phyloP scores from a whole-genome alignment of 2,113 vertebrate species.

The Anoplopoma fimbria region DNA sequence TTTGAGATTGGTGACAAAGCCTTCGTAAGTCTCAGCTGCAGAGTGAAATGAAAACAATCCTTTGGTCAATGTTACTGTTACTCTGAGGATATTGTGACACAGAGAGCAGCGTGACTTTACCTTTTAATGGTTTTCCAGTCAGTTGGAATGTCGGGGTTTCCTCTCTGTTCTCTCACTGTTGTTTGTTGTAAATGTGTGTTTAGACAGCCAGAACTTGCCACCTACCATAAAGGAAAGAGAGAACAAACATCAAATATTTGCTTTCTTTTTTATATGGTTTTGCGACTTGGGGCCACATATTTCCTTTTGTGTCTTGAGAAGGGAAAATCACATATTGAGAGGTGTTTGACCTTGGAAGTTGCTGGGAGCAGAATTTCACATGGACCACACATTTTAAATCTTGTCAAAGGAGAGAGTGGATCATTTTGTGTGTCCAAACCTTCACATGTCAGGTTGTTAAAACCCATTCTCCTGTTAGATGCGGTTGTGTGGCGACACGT shows the following conservation, averaged over 20 bases:
- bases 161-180: conserved; percentile 55
- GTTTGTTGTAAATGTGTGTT: conserved; percentile 82
- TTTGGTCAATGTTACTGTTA: conserved; percentile 44
- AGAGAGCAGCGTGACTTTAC: conserved; percentile 16
- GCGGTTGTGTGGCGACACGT: conserved; percentile 46
- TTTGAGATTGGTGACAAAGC: conserved; percentile 40
- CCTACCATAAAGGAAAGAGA: conserved; percentile 80
- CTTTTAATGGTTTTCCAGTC: conserved; percentile 42
- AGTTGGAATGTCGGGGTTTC: conserved; percentile 71
- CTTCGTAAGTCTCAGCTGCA: conserved; percentile 11
- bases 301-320: conserved; percentile 71
- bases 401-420: conserved; percentile 19
- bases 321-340: conserved; percentile 40
- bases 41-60: conserved; percentile 48
- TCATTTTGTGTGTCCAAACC: conserved; percentile 16
- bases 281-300: conserved; percentile 75
- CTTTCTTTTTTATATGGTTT: conserved; percentile 69
- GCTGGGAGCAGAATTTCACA: conserved; percentile 46
- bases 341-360: conserved; percentile 60
- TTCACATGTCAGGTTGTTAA: conserved; percentile 7
- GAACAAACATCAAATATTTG: conserved; percentile 85
- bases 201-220: conserved; percentile 73
- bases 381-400: conserved; percentile 36
- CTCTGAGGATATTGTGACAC: conserved; percentile 30
- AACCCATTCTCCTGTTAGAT: conserved; percentile 28